Conservation (phyloP, 2,113 vertebrate genomes). For the Zingel zingel region DNA sequence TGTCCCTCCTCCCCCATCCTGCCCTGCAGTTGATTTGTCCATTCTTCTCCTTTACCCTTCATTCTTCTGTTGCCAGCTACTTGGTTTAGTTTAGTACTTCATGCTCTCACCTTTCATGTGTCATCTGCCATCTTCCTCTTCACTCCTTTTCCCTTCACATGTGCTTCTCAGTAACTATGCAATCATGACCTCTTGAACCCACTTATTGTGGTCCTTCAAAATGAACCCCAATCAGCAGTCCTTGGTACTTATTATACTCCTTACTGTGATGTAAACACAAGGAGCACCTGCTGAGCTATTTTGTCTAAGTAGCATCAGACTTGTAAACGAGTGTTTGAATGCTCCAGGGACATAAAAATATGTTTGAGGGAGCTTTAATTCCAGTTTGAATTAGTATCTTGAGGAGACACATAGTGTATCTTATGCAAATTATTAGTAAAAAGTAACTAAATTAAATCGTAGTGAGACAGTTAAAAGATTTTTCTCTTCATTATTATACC, state of each 20-base stretch:
- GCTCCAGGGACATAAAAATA: background rate
- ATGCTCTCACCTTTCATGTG: conserved; percentile 13
- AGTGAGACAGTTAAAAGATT: conserved; percentile 5
- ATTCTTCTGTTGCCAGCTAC: conserved; percentile 14
- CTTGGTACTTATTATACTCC: conserved; percentile 16
- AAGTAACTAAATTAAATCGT: background rate
- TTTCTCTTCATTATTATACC: background rate
- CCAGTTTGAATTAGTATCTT: background rate
- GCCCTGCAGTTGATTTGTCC: conserved; percentile 9
- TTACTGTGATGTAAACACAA: conserved; percentile 30
- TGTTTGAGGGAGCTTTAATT: background rate
- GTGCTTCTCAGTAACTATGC: conserved; percentile 25
- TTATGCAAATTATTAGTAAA: background rate
- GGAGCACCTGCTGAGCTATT: conserved; percentile 19
- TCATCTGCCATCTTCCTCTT: conserved; percentile 25
- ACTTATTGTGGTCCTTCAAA: conserved; percentile 30
- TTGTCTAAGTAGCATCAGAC: conserved; percentile 7
- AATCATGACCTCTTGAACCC: conserved; percentile 40
- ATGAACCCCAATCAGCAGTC: conserved; percentile 47
- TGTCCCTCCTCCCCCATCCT: background rate
- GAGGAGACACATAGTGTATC: background rate
- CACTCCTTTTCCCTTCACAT: conserved; percentile 10
- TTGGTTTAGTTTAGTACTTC: conserved; percentile 35
- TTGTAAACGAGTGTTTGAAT: conserved; percentile 10
- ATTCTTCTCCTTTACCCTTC: conserved; percentile 12